Evolutionary conservation across 2,888 invertebrate genomes (phyloP).

Genomic region (Cecidostiba fungosa): DNA sequence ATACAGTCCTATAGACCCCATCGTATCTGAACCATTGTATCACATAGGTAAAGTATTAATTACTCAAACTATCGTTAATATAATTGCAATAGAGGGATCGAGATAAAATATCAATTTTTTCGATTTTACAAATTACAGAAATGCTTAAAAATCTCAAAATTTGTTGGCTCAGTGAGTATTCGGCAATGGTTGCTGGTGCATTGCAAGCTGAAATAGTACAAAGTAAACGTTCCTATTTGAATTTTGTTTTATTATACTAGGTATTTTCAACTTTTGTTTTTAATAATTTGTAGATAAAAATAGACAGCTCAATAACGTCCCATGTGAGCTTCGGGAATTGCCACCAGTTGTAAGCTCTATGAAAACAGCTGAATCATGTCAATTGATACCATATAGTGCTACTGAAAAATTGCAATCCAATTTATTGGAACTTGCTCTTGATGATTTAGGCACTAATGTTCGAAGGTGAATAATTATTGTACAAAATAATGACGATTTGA

Average conservation of each 20-base stretch:
- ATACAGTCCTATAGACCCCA: slow-evolving; percentile 87
- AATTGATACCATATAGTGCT: neutral
- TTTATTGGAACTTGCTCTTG: neutral
- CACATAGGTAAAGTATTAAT: slow-evolving; percentile 88
- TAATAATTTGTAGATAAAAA: neutral
- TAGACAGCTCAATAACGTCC: neutral
- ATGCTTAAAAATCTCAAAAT: slow-evolving; percentile 87
- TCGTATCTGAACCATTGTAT: slow-evolving; percentile 95
- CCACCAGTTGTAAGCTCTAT: neutral
- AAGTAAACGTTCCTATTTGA: neutral
- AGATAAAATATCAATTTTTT: no score
- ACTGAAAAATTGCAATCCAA: neutral
- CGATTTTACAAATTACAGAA: neutral
- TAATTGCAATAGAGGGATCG: no score
- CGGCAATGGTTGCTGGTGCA: slow-evolving; percentile 85
- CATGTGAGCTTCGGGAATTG: neutral
- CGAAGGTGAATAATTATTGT: neutral
- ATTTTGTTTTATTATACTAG: neutral
- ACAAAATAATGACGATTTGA: neutral
- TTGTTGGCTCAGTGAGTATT: slow-evolving; percentile 92
- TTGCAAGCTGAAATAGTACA: neutral
- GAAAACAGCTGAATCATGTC: neutral
- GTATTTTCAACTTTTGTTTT: neutral
- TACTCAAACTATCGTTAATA: no score
- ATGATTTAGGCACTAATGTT: neutral